phyloP scores from a whole-genome alignment of 1,140 invertebrate genomes.

The Tetramorium parvispinum region DNA sequence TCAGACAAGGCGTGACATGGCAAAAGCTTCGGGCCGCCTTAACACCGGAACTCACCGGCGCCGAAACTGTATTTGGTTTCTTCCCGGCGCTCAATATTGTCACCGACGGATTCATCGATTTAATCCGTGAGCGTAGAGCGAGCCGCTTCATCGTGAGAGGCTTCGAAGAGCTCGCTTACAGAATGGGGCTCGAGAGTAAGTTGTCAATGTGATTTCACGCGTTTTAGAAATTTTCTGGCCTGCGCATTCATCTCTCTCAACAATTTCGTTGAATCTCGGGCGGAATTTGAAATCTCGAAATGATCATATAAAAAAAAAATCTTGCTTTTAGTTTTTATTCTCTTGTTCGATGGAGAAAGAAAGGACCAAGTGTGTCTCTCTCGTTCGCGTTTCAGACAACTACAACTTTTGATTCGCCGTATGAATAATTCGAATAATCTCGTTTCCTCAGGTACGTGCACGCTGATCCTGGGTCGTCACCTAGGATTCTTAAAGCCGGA shows the following conservation, averaged over 20 bases:
- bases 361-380: neutral
- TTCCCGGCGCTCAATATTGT: constrained; percentile 92
- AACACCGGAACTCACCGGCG: constrained; percentile 92
- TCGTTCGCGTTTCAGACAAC: neutral
- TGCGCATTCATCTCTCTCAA: neutral
- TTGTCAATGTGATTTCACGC: constrained; percentile 38
- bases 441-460: constrained; percentile 88
- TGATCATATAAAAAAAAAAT: neutral
- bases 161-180: constrained; percentile 91
- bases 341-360: neutral
- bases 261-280: neutral
- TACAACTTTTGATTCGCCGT: neutral
- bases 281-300: neutral
- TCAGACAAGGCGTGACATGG: constrained; percentile 92
- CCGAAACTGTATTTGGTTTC: constrained; percentile 91
- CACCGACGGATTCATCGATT: constrained; percentile 91
- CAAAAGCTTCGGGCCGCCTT: constrained; percentile 90
- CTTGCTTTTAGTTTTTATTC: neutral
- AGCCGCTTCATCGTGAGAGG: constrained; percentile 81
- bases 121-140: constrained; percentile 87
- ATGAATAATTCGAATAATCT: neutral
- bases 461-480: constrained; percentile 91
- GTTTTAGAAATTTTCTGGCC: neutral
- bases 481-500: constrained; percentile 91
- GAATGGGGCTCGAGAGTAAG: constrained; percentile 93